Evolutionary conservation across 1,140 invertebrate genomes (phyloP).

Genomic region (Halyomorpha halys): DNA sequence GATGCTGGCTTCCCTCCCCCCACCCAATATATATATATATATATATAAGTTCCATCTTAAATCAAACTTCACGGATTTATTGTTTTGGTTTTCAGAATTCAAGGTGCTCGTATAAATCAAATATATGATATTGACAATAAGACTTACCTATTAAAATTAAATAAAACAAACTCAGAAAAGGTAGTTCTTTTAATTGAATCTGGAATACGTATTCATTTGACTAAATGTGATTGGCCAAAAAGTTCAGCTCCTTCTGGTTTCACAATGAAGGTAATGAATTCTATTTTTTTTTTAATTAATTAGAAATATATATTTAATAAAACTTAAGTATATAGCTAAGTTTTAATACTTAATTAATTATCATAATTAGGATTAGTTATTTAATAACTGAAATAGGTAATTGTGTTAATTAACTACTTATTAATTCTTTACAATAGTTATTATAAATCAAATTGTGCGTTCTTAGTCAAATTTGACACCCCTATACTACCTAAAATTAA

Average conservation of each 20-base stretch:
- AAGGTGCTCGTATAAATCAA: slow-evolving; percentile 90
- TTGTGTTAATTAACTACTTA: too few species aligned
- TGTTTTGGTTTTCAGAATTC: not conserved
- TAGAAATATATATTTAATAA: not conserved
- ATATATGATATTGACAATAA: slow-evolving; percentile 96
- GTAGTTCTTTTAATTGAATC: slow-evolving; percentile 85
- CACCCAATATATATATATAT: too few species aligned
- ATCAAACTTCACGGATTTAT: too few species aligned
- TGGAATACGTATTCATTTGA: slow-evolving; percentile 85
- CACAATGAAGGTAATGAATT: slow-evolving; percentile 76
- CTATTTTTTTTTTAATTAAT: too few species aligned
- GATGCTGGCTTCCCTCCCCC: too few species aligned
- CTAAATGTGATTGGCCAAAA: slow-evolving; percentile 97
- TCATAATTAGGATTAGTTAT: too few species aligned
- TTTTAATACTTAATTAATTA: not conserved
- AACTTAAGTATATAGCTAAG: not conserved
- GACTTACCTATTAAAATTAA: slow-evolving; percentile 85
- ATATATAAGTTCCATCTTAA: too few species aligned
- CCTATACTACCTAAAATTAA: too few species aligned
- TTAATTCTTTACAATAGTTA: too few species aligned
- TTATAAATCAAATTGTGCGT: too few species aligned
- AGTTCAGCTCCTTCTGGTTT: slow-evolving; percentile 91
- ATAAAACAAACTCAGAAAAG: slow-evolving; percentile 69
- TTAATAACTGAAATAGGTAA: too few species aligned
- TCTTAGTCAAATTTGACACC: too few species aligned